phyloP scores from a whole-genome alignment of 2,113 vertebrate species.

The Clupea harengus region DNA sequence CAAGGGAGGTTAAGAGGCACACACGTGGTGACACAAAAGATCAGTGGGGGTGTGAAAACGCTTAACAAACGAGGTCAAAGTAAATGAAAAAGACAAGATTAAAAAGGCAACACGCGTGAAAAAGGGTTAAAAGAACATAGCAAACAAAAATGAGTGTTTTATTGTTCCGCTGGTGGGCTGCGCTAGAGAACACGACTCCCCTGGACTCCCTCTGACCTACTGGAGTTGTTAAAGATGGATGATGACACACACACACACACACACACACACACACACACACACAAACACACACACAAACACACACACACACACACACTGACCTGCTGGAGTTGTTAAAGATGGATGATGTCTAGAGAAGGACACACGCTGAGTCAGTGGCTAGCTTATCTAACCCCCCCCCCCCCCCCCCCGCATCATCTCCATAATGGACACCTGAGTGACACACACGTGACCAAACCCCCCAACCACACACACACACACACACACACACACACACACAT shows the following conservation, averaged over 20 bases:
- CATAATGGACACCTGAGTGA: not conserved
- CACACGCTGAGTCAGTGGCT: not conserved
- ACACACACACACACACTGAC: not conserved
- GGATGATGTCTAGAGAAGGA: not conserved
- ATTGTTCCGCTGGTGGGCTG: not conserved
- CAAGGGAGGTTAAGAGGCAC: too few relatives aligned
- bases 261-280: not conserved
- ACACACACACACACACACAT: not conserved
- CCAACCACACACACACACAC: too few relatives aligned
- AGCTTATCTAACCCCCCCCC: not conserved
- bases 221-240: not conserved
- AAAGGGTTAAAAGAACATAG: too few relatives aligned
- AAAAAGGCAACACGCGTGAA: too few relatives aligned
- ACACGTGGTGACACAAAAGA: too few relatives aligned
- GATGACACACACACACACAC: not conserved
- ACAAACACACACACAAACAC: not conserved
- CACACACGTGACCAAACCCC: not conserved
- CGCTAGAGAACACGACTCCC: not conserved
- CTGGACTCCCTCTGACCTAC: not conserved
- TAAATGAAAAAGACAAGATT: too few relatives aligned
- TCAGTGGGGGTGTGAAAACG: too few relatives aligned
- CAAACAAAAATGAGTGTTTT: not conserved
- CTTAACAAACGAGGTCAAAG: too few relatives aligned
- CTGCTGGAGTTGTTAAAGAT: not conserved
- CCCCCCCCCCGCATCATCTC: too few relatives aligned